These are phyloP conservation scores for Orchestia grillus DNA, from an alignment of 1,140 invertebrate species.

Conservation along the genomic window DNA sequence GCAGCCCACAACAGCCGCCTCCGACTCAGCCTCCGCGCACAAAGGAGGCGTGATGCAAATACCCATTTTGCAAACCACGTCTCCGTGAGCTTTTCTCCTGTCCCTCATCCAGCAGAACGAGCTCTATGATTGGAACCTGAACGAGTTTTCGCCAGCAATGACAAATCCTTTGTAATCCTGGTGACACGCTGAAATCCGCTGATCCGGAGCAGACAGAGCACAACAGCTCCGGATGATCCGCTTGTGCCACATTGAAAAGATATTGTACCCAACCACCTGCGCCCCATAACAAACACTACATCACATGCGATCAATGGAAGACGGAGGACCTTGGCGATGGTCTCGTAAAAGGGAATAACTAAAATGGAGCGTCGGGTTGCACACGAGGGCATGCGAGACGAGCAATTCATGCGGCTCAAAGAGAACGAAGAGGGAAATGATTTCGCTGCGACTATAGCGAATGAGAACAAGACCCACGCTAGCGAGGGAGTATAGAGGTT, in stretches of 20 bases:
- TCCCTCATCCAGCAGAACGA: neutral
- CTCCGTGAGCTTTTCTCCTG: neutral
- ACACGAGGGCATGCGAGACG: neutral
- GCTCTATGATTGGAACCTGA: neutral
- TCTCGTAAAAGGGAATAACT: neutral
- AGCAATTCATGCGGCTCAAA: neutral
- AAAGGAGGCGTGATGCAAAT: neutral
- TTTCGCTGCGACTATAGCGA: no score
- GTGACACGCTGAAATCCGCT: slow-evolving; percentile 13
- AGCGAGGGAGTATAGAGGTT: no score
- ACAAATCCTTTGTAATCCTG: slow-evolving; percentile 14
- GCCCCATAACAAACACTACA: neutral
- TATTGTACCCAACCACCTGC: slow-evolving; percentile 5
- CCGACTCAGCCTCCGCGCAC: no score
- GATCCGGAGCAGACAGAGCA: neutral
- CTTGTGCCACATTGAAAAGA: slow-evolving; percentile 20
- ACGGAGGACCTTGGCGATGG: neutral
- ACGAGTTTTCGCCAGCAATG: neutral
- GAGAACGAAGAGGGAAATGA: neutral
- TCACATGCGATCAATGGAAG: neutral
- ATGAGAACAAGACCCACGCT: no score
- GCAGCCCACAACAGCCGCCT: no score
- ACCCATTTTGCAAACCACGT: neutral
- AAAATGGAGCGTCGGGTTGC: neutral
- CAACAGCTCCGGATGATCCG: slow-evolving; percentile 4